Base-by-base conservation (phyloP, 2,113 vertebrate species). In the Rhea americana region DNA sequence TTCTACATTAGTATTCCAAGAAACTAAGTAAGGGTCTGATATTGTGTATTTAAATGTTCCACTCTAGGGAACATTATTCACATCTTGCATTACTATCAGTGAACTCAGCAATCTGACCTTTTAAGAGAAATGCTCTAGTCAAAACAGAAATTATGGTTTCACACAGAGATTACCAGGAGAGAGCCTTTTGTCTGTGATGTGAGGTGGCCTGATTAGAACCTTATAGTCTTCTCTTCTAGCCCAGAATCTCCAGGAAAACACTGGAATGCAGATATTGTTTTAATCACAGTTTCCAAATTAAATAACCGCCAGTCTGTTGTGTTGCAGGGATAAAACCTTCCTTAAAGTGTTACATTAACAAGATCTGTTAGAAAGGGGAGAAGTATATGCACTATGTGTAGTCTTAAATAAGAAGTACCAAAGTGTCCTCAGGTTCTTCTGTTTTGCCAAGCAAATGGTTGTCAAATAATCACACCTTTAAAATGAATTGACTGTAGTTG, bases 121-220 rank as follows among this genome's bases (percentile, higher is more conserved):
- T 39, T 37, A 55, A 67, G 13, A 85, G 4, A 88, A 91, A 76
- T 20, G 2, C 7, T 63, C 7, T 7, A 63, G 55, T 48, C 62
- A 93, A 92, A 89, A 37, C 5, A 77, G 39, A 71, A 75, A 51
- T 63, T 32, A 39, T 15, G 5, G 12, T 43, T 83, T 91, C 51
- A 67, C 0, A 0, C 25, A 71, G 47, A 63, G 66, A 81, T 67
- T 63, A 53, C 56, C 16, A 47, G 37, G 26, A 71, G 25, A 71
- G 7, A 39, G 7, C 19, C 20, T 86, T 71, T 47, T 51, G 47
- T 48, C 55, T 0, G 0, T 77, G 45, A 30, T 56, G 11, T 8
- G 47, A 84, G 32, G 9, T 32, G 35, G 37, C 32, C 26, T 81
- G 61, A 78, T 48, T 10, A 79, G 47, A 83, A 2, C 6, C 37